These are phyloP conservation scores for Protobothrops flavoviridis DNA, from an alignment of 2,113 vertebrate species.

Conservation along the genomic window DNA sequence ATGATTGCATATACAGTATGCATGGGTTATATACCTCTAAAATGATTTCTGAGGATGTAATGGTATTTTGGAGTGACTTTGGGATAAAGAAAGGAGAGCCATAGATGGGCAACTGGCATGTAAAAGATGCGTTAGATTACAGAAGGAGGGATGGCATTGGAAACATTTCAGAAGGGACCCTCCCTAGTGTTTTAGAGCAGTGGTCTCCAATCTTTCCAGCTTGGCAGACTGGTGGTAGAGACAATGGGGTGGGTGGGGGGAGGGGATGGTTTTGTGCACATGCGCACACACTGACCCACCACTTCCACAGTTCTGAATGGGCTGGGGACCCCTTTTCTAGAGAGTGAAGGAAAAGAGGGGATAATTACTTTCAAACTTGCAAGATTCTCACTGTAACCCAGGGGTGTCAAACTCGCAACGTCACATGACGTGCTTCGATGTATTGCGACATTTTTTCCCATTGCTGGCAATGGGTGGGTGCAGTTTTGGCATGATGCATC, in stretches of 20 bases:
- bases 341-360: neutral
- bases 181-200: neutral
- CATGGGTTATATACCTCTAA: neutral
- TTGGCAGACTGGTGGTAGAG: too few species aligned
- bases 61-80: neutral
- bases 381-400: neutral
- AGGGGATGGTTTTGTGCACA: too few species aligned
- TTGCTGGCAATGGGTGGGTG: too few species aligned
- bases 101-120: neutral
- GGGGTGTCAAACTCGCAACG: too few species aligned
- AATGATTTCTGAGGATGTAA: neutral
- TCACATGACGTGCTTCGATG: too few species aligned
- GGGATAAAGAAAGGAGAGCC: neutral
- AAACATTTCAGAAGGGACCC: neutral
- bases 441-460: too few species aligned
- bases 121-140: neutral
- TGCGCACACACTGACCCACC: too few species aligned
- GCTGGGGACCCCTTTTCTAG: neutral
- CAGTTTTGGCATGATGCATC: too few species aligned
- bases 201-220: too few species aligned
- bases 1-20: neutral
- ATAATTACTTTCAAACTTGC: neutral
- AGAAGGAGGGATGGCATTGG: neutral
- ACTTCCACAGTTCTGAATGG: too few species aligned
- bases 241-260: too few species aligned